Evolutionary conservation across 2,113 vertebrate species (phyloP).

Genomic region (Cynoglossus semilaevis): DNA sequence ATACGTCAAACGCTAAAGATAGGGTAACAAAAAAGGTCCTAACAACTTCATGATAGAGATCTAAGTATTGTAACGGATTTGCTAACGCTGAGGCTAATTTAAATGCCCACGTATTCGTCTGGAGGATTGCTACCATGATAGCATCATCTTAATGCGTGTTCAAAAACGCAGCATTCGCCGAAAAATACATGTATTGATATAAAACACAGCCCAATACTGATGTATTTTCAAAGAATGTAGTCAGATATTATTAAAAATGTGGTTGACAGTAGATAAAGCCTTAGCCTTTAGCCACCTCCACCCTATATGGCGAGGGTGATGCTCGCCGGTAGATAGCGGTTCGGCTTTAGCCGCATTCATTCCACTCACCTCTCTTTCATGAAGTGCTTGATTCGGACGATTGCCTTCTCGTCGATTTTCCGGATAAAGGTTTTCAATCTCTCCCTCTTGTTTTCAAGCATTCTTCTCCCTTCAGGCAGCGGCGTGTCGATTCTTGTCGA

Average conservation of each 20-base stretch:
- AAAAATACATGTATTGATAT: background rate
- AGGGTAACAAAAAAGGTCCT: too few relatives aligned
- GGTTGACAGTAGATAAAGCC: background rate
- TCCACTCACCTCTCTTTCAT: conserved; percentile 78
- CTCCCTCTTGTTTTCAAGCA: conserved; percentile 81
- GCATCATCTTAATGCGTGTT: conserved; percentile 1
- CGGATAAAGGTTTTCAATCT: conserved; percentile 78
- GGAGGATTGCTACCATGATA: conserved; percentile 33
- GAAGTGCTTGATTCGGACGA: conserved; percentile 77
- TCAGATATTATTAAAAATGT: background rate
- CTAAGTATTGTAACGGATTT: background rate
- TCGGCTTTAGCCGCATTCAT: conserved; percentile 23
- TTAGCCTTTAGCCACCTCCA: too few relatives aligned
- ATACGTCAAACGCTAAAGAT: too few relatives aligned
- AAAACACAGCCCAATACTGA: too few relatives aligned
- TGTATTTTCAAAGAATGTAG: too few relatives aligned
- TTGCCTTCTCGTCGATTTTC: conserved; percentile 81
- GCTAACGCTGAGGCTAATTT: conserved; percentile 2
- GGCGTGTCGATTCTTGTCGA: conserved; percentile 42
- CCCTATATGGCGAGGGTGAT: conserved; percentile 9
- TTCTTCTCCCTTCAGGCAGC: conserved; percentile 64
- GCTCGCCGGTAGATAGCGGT: conserved; percentile 56
- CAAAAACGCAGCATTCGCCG: background rate
- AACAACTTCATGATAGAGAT: too few relatives aligned
- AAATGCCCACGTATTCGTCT: conserved; percentile 20